A percentile compares a stretch with the other conserved stretches of the same genome.
Evolutionary conservation across 2,888 invertebrate genomes (phyloP).

Genomic region (Euzophera pinguis): DNA sequence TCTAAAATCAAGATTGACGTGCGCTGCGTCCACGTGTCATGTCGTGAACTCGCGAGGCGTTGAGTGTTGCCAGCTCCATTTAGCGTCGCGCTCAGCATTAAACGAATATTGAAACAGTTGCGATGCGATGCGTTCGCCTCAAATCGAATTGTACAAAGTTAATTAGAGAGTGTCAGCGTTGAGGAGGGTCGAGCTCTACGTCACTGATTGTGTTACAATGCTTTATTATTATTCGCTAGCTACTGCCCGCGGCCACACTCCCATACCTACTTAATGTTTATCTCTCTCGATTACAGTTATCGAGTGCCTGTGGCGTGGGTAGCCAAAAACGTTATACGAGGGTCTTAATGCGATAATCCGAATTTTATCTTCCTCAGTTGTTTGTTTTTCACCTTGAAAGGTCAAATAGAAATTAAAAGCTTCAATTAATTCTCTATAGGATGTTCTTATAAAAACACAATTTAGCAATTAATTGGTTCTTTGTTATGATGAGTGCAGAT

Average conservation of each 20-base stretch:
- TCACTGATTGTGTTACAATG: slow-evolving; percentile 34
- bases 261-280: neutral
- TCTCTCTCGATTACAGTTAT: slow-evolving; percentile 6
- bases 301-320: neutral
- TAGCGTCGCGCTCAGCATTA: slow-evolving; percentile 31
- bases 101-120: slow-evolving; percentile 55
- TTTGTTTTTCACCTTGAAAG: too few species aligned
- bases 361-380: too few species aligned
- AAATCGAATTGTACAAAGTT: slow-evolving; percentile 65
- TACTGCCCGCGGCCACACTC: slow-evolving; percentile 19
- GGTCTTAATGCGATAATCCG: too few species aligned
- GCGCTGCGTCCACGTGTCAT: too few species aligned
- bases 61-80: slow-evolving; percentile 8
- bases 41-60: neutral
- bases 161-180: slow-evolving; percentile 58
- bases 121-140: slow-evolving; percentile 37
- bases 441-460: too few species aligned
- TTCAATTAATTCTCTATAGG: too few species aligned
- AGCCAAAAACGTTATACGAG: slow-evolving; percentile 18
- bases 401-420: too few species aligned
- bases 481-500: too few species aligned
- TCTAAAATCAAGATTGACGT: slow-evolving; percentile 5
- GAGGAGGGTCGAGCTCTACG: slow-evolving; percentile 45
- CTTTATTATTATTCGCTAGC: slow-evolving; percentile 45
- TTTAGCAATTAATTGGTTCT: too few species aligned